Base-by-base conservation (phyloP, 2,797 vertebrate species). In the Tauraco hartlaubi region DNA sequence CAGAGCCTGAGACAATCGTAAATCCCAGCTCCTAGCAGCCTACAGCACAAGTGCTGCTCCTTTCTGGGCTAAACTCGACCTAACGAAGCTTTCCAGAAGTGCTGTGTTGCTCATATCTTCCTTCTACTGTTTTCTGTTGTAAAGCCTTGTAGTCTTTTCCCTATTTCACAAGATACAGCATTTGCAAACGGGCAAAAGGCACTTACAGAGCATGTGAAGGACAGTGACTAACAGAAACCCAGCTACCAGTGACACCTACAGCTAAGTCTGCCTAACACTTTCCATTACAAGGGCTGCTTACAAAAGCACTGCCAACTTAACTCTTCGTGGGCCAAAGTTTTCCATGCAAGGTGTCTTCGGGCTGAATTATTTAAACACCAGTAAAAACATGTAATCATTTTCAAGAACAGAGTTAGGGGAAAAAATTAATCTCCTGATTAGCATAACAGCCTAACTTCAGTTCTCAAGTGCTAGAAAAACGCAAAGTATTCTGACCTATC, bases 251-350 rank as follows among this genome's bases (percentile, higher is more conserved):
- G 68, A 90, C 94, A 96, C 87, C 93, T 94, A 85, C 89, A 89
- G 94, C 91, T 67, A 85, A 76, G 90, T 26, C 68, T 58, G 72
- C 55, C 91, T 88, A 94, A 97, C 85, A 88, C 76, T 94, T 96
- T 92, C 96, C 95, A 90, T 88, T 92, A 88, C 92, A 72, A 85
- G 39, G 62, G 39, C 91, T 81, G 87, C 88, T 89, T 68, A 85
- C 66, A 83, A 80, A 73, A 73, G 66, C 61, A 48, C 37, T 64
- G 92, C 66, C 82, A 84, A 2, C 49, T 94, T 94, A 94, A 96
- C 92, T 52, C 79, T 39, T 56, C 16, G 44, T 69, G 77, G 37
- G 51, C 18, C 37, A 12, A 63, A 85, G 35, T 46, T 94, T 96
- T 88, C 92, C 92, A 95, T 26, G 55, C 58, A 51, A 56, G 26